Percentiles rank a stretch among this genome's conserved stretches.
These are phyloP conservation scores for Girardinus metallicus DNA, from an alignment of 2,797 vertebrate species.

Conservation along the genomic window DNA sequence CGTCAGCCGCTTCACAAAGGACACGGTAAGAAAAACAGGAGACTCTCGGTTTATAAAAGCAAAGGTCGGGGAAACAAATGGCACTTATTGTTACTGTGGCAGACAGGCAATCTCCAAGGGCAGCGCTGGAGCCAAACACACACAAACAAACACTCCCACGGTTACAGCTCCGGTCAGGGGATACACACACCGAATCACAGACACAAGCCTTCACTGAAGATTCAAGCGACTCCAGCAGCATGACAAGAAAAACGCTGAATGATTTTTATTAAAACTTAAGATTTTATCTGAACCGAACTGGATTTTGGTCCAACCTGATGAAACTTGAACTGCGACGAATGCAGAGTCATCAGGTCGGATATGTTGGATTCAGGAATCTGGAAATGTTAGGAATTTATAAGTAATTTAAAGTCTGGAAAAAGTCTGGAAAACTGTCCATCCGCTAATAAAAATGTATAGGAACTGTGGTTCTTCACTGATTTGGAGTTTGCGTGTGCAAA, in stretches of 20 bases:
- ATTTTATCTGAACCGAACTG: not conserved
- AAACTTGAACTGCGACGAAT: not conserved
- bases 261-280: not conserved
- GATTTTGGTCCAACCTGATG: not conserved
- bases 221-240: not conserved
- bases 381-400: not conserved
- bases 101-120: slow-evolving; percentile 42
- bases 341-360: not conserved
- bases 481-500: not conserved
- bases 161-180: slow-evolving; percentile 15
- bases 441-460: not conserved
- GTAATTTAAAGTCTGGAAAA: not conserved
- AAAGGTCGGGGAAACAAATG: slow-evolving; percentile 62
- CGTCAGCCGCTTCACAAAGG: slow-evolving; percentile 45
- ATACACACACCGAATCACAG: not conserved
- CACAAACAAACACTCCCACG: slow-evolving; percentile 39
- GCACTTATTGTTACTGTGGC: slow-evolving; percentile 61
- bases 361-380: not conserved
- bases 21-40: slow-evolving; percentile 48
- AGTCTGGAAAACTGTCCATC: not conserved
- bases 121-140: slow-evolving; percentile 51
- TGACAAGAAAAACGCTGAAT: not conserved
- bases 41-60: slow-evolving; percentile 59
- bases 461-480: not conserved
- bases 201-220: slow-evolving; percentile 13